A percentile compares a stretch with the other conserved stretches of the same genome.
Conservation (phyloP, 1,140 invertebrate species). For the Bombyx mori region DNA sequence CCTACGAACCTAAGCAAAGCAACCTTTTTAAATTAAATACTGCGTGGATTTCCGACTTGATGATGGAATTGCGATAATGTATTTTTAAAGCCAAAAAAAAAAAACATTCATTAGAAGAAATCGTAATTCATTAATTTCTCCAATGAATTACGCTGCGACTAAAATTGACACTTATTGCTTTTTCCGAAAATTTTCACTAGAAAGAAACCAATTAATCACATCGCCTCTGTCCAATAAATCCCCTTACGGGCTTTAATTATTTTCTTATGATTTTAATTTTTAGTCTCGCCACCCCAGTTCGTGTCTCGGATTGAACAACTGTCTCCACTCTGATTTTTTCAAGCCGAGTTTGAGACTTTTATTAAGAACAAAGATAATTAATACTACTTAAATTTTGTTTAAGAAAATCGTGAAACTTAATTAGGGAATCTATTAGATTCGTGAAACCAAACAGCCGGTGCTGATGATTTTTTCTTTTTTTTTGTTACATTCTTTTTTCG, state of each 20-base stretch:
- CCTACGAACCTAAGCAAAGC: too few relatives aligned
- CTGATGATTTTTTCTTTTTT: too few relatives aligned
- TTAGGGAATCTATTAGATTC: constrained; percentile 34
- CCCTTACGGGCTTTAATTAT: constrained; percentile 68
- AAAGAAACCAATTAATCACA: constrained; percentile 64
- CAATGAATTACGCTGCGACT: constrained; percentile 36
- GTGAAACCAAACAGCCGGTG: too few relatives aligned
- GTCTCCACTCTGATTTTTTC: constrained; percentile 62
- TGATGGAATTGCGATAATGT: too few relatives aligned
- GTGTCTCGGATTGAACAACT: constrained; percentile 62
- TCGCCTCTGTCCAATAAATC: constrained; percentile 67
- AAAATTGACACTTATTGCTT: constrained; percentile 69
- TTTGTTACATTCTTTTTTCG: too few relatives aligned
- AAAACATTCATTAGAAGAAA: constrained; percentile 30
- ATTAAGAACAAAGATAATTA: constrained; percentile 66
- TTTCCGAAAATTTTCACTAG: constrained; percentile 41
- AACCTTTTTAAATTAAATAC: too few relatives aligned
- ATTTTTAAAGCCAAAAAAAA: not conserved
- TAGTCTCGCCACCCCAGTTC: constrained; percentile 31
- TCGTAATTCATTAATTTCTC: constrained; percentile 44
- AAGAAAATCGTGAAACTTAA: constrained; percentile 49
- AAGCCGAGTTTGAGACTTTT: constrained; percentile 51
- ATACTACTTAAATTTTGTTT: constrained; percentile 71
- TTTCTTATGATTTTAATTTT: constrained; percentile 72
- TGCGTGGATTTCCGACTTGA: too few relatives aligned